A percentile compares a stretch with the other conserved stretches of the same genome.
Evolutionary conservation across 2,888 invertebrate genomes (phyloP).

Genomic region (Acleris literana): DNA sequence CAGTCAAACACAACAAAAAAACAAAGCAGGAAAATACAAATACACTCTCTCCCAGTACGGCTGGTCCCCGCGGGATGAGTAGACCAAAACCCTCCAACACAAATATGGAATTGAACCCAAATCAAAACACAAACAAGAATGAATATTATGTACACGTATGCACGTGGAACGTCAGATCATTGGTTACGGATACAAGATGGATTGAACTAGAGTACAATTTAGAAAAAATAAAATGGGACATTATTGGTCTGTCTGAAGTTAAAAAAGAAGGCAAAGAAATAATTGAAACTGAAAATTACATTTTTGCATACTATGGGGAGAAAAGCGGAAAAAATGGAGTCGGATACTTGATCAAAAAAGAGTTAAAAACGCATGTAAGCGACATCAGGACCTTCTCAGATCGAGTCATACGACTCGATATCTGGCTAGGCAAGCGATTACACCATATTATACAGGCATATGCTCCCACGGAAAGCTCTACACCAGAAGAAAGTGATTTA

Average conservation of each 20-base stretch:
- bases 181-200: neutral
- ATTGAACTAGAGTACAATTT: neutral
- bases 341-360: too few species aligned
- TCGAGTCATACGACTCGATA: too few species aligned
- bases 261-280: neutral
- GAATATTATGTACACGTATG: too few species aligned
- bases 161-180: neutral
- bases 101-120: neutral
- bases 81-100: neutral
- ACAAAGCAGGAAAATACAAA: too few species aligned
- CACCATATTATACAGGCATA: too few species aligned
- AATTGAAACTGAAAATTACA: neutral
- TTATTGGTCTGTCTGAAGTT: neutral
- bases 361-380: too few species aligned
- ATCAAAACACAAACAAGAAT: neutral
- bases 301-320: neutral
- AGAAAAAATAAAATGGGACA: conserved; percentile 1
- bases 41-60: neutral
- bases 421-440: too few species aligned
- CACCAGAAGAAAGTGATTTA: too few species aligned
- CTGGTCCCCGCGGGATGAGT: neutral
- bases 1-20: too few species aligned
- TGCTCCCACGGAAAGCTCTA: too few species aligned
- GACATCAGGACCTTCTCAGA: too few species aligned
- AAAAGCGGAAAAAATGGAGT: neutral